Evolutionary conservation across 2,113 vertebrate species (phyloP), one percentile per base, ranked within the genome.

Genomic region (Podocnemis expansa): DNA sequence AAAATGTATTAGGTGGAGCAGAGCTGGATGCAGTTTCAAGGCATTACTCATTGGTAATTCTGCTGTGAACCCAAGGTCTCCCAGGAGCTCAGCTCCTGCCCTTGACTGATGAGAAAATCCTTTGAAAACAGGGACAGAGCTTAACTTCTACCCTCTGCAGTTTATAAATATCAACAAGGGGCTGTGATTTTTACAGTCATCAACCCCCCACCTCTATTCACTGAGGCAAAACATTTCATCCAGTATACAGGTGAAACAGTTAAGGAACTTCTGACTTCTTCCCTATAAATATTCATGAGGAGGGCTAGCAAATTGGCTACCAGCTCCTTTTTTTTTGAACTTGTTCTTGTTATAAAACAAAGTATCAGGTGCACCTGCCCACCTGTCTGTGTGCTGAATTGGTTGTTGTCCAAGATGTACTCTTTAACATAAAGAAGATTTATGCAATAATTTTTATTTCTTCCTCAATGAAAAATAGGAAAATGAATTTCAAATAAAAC

Each of bases 81-180:
- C 24, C 89, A 79, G 85, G 91, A 96, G 86, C 78, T 88, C 90
- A 85, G 93, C 85, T 93, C 60, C 92, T 95, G 87, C 90, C 89
- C 83, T 94, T 89, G 51, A 63, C 31, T 97, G 87, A 94, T 87
- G 89, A 97, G 84, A 96, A 96, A 95, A 87, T 86, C 58, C 45
- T 45, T 83, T 93, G 91, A 92, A 97, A 97, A 93, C 85, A 96
- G 85, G 67, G 80, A 70, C 73, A 96, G 84, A 94, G 85, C 87
- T 96, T 96, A 96, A 96, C 94, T 80, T 96, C 41, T 67, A 88
- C 82, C 67, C 45, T 89, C 55, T 88, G 58, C 27, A 41, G 22
- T 85, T 95, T 96, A 95, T 96, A 96, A 97, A 97, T 95, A 96
- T 89, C 83, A 96, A 87, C 88, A 89, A 14, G 90, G 24, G 38